These are phyloP conservation scores for Phyto melanocephala DNA, from an alignment of 2,888 invertebrate species.

Conservation along the genomic window DNA sequence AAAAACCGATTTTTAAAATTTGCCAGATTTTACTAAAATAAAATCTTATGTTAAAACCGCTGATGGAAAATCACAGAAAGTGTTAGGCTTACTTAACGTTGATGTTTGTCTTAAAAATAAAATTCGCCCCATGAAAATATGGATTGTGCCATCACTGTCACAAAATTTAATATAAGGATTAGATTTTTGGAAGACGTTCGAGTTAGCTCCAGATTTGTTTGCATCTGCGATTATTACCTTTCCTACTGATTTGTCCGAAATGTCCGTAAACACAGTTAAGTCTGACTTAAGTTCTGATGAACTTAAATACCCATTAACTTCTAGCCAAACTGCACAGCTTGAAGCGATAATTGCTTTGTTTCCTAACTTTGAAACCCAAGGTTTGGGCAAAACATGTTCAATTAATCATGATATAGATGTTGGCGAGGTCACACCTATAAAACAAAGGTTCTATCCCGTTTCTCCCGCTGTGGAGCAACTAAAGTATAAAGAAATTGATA, in stretches of 20 bases:
- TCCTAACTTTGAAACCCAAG: neutral
- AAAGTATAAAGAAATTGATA: constrained; percentile 43
- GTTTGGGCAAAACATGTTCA: constrained; percentile 38
- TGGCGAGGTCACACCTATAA: constrained; percentile 42
- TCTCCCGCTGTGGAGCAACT: constrained; percentile 18
- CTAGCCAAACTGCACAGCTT: constrained; percentile 11
- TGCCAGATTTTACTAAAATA: neutral
- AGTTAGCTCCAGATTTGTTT: neutral
- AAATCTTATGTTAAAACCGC: neutral
- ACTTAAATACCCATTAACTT: neutral
- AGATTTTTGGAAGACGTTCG: too few species aligned
- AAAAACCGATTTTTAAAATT: neutral
- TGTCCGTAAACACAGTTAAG: neutral
- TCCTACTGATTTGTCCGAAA: neutral
- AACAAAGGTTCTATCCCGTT: constrained; percentile 22
- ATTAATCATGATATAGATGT: constrained; percentile 46
- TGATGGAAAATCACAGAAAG: neutral
- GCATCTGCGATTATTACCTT: neutral
- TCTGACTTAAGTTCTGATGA: neutral
- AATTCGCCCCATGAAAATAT: neutral
- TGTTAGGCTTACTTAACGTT: neutral
- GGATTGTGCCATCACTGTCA: too few species aligned
- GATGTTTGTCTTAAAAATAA: neutral
- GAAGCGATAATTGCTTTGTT: neutral
- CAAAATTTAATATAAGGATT: too few species aligned